phyloP scores from a whole-genome alignment of 2,888 invertebrate genomes.

The Hirtodrosophila histrioides region DNA sequence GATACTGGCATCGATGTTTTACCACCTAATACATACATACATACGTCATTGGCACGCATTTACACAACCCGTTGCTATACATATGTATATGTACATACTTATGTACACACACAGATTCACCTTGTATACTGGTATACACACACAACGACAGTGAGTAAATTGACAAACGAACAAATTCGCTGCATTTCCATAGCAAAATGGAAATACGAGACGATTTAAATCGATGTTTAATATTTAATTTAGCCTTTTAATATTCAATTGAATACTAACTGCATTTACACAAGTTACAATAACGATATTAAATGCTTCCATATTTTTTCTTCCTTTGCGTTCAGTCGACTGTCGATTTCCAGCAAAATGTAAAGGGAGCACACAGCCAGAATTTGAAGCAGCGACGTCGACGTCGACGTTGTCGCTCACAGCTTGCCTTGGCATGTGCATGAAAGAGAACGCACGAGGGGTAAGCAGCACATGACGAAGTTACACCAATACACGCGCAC shows the following conservation, averaged over 20 bases:
- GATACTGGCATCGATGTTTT: no score
- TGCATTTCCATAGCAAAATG: conserved; percentile 30
- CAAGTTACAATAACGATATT: no score
- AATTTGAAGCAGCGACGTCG: conserved; percentile 41
- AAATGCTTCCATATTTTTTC: conserved; percentile 11
- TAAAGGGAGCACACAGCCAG: conserved; percentile 48
- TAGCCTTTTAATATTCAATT: no score
- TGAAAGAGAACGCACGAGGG: conserved; percentile 73
- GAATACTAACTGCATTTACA: no score
- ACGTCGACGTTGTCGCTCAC: conserved; percentile 20
- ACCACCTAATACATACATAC: neutral
- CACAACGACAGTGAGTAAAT: conserved; percentile 34
- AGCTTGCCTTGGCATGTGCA: conserved; percentile 40
- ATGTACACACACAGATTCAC: conserved; percentile 25
- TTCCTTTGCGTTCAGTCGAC: conserved; percentile 14
- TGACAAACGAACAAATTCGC: conserved; percentile 17
- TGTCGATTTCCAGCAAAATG: conserved; percentile 46
- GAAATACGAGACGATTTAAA: conserved; percentile 1
- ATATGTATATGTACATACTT: conserved; percentile 31
- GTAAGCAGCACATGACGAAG: conserved; percentile 68
- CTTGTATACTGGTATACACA: conserved; percentile 63
- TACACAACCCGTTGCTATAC: conserved; percentile 39
- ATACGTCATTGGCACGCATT: conserved; percentile 34
- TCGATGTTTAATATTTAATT: conserved; percentile 1
- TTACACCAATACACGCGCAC: conserved; percentile 42